Percentiles rank a stretch among this genome's conserved stretches.
These are phyloP conservation scores for Ciconia nigra DNA, from an alignment of 2,797 vertebrate genomes.

Conservation along the genomic window DNA sequence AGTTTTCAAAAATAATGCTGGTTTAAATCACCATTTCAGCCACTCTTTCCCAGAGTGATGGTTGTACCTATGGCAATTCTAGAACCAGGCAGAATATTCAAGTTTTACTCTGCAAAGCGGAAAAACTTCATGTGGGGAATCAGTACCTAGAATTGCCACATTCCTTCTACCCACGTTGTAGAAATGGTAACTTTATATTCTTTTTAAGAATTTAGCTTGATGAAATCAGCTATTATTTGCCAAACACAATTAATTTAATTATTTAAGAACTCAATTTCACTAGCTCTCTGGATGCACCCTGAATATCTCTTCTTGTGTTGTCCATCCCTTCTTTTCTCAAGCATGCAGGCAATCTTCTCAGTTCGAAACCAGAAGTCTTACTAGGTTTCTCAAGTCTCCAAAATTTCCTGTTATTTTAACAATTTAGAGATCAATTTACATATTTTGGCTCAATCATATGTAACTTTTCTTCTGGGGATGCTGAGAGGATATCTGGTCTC, in stretches of 20 bases:
- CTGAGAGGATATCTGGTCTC: neutral
- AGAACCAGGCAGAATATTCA: neutral
- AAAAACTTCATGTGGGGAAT: neutral
- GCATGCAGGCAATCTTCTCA: neutral
- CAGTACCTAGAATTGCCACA: neutral
- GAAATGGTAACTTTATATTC: neutral
- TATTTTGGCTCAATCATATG: neutral
- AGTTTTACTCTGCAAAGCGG: neutral
- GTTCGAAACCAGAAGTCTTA: neutral
- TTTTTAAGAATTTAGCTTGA: neutral
- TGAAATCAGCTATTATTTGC: neutral
- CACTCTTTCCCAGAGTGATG: neutral
- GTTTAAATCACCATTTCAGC: neutral
- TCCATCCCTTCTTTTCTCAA: neutral
- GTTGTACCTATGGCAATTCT: neutral
- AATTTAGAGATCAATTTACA: neutral
- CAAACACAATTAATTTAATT: neutral
- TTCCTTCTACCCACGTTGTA: neutral
- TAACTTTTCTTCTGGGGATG: neutral
- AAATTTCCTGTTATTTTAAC: neutral
- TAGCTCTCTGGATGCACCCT: constrained; percentile 61
- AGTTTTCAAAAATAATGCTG: neutral
- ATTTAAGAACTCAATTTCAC: neutral
- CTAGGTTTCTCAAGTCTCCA: neutral
- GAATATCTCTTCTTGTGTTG: constrained; percentile 8